Base-by-base conservation (phyloP, 2,888 invertebrate genomes). In the Zhuqinia jingwanae region DNA sequence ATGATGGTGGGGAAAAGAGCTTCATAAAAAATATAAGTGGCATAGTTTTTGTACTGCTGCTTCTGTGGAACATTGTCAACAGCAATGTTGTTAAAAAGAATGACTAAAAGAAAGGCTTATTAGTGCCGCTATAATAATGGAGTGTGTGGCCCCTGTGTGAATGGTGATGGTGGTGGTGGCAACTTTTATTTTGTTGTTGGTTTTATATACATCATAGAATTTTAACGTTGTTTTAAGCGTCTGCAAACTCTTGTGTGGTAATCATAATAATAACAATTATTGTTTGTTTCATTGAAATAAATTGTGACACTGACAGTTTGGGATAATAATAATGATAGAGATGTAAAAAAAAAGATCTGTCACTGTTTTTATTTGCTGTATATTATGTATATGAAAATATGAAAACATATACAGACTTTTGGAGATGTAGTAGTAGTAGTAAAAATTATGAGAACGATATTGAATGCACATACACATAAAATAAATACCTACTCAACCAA, bases 301-400 rank as follows among this genome's bases (percentile, higher is more conserved):
- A 68, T 68, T 68, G 70, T 58, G 45, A 25, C 56, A 81, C 45
- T 81, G 80, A 81, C 80, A 70, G 70, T 70, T 81, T 81, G 22
- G 36, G 50, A 50, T 56, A 42, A 80, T 80, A 56, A 81, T 81
- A 58, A 56, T 70, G 80, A 70, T 45, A 70, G 70, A n/a, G n/a
- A n/a, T n/a, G n/a, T n/a, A n/a, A 56, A 81, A 81, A 42, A 70
- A 58, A 65, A 65, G n/a, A 17, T 79, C 68, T 68, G 79, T 79
- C 79, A 79, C 79, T 65, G 78, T 76, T 76, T 36, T 56, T 50
- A 13, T 42, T 70, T 2, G 36, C 13, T 75, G 13, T n/a, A 27
- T 53, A 53, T 47, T 13, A 47, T 47, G 11, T 47, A 47, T 47
- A 47, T 47, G n/a, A 47, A 47, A 47, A 2, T 47, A 47, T 47